Conservation (phyloP, 2,113 vertebrate genomes). For the Etia nguti region DNA sequence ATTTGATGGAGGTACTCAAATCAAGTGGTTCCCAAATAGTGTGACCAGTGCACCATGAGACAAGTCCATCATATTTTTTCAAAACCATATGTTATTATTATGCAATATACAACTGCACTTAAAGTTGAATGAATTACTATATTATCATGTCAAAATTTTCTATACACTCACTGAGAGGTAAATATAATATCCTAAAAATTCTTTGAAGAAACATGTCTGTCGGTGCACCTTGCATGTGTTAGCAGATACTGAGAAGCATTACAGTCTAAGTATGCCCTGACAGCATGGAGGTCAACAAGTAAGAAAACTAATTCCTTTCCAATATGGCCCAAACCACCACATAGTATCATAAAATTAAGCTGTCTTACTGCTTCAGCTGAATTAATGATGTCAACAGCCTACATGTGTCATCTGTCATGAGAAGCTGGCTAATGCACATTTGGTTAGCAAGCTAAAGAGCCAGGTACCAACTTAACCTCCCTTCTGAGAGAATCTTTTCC, state of each 20-base stretch:
- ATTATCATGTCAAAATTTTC: not conserved
- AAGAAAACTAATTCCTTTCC: not conserved
- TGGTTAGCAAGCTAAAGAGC: not conserved
- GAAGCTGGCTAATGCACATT: not conserved
- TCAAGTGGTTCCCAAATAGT: not conserved
- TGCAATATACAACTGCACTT: not conserved
- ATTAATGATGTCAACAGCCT: not conserved
- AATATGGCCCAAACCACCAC: not conserved
- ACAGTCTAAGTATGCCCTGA: not conserved
- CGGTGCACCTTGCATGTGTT: not conserved
- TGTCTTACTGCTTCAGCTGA: not conserved
- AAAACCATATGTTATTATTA: not conserved
- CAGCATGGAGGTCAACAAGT: not conserved
- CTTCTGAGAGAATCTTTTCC: not conserved
- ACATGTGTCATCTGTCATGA: not conserved
- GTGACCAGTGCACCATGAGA: not conserved
- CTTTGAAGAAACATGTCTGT: not conserved
- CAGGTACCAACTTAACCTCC: fast-evolving
- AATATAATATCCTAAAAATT: not conserved
- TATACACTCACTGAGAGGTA: not conserved
- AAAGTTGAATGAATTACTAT: not conserved
- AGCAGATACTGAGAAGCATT: not conserved
- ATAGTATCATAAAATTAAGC: not conserved
- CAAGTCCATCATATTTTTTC: not conserved
- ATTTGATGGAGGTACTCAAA: not conserved